These are phyloP conservation scores for Pseudoatta argentina DNA, from an alignment of 1,140 invertebrate genomes.

Conservation along the genomic window DNA sequence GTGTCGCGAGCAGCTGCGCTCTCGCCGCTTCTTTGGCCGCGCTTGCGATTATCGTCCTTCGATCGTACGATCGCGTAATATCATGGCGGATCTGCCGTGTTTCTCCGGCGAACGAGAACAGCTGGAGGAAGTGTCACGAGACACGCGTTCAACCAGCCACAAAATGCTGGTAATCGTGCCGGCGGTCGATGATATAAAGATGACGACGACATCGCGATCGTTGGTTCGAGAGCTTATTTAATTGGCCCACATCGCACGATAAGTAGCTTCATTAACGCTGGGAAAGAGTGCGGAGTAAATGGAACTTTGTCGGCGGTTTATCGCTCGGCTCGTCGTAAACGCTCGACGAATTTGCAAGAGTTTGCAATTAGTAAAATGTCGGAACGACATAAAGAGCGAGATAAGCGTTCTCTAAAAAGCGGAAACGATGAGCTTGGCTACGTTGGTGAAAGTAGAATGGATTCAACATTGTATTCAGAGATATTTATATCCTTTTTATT, in stretches of 20 bases:
- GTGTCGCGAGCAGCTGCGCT: constrained; percentile 66
- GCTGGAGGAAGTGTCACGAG: constrained; percentile 74
- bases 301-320: constrained; percentile 43
- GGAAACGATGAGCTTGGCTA: constrained; percentile 42
- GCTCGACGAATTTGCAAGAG: constrained; percentile 32
- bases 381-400: neutral
- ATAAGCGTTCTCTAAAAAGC: constrained; percentile 1
- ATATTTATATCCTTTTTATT: neutral
- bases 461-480: constrained; percentile 4
- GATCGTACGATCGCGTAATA: constrained; percentile 66
- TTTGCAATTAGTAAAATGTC: constrained; percentile 34
- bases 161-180: constrained; percentile 41
- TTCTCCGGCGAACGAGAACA: constrained; percentile 39
- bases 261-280: constrained; percentile 47
- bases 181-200: neutral
- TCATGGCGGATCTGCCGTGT: constrained; percentile 60
- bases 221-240: constrained; percentile 26
- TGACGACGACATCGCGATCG: neutral
- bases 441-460: constrained; percentile 37
- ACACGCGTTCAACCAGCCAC: neutral
- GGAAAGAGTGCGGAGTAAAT: neutral
- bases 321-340: neutral
- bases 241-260: constrained; percentile 39
- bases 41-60: constrained; percentile 60
- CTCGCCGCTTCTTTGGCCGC: constrained; percentile 18